Evolutionary conservation across 2,113 vertebrate genomes (phyloP).

Genomic region (Cyanoramphus novaezelandiae): DNA sequence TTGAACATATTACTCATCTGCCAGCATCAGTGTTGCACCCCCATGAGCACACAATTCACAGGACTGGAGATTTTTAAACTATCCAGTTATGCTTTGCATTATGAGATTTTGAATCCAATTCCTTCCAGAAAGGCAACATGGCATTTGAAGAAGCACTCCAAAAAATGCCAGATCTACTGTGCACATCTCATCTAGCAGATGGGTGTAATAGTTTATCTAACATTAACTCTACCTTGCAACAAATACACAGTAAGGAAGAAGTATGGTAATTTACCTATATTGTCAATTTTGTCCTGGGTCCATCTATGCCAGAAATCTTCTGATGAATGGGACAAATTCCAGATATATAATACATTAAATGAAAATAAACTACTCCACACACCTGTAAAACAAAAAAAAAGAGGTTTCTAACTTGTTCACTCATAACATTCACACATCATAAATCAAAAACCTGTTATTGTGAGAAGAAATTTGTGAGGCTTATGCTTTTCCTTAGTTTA

Average conservation of each 20-base stretch:
- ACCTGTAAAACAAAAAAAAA: conserved; percentile 56
- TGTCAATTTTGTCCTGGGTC: conserved; percentile 67
- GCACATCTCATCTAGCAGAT: not conserved
- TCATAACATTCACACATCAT: not conserved
- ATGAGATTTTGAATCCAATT: not conserved
- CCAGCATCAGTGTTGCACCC: not conserved
- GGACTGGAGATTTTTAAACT: not conserved
- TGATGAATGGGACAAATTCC: conserved; percentile 73
- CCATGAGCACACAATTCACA: not conserved
- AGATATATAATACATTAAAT: conserved; percentile 78
- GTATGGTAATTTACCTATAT: conserved; percentile 68
- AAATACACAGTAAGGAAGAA: not conserved
- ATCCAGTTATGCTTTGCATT: not conserved
- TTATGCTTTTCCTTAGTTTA: not conserved
- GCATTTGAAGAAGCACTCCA: not conserved
- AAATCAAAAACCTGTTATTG: not conserved
- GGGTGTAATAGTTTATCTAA: not conserved
- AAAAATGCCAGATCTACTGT: not conserved
- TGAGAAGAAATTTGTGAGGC: not conserved
- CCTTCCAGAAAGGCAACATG: not conserved
- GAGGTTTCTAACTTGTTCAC: not conserved
- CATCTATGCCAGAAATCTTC: conserved; percentile 81
- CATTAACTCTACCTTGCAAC: not conserved
- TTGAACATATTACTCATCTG: not conserved
- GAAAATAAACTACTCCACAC: conserved; percentile 83